These are phyloP conservation scores for Chrysolina haemoptera DNA, from an alignment of 2,888 invertebrate species.

Conservation along the genomic window DNA sequence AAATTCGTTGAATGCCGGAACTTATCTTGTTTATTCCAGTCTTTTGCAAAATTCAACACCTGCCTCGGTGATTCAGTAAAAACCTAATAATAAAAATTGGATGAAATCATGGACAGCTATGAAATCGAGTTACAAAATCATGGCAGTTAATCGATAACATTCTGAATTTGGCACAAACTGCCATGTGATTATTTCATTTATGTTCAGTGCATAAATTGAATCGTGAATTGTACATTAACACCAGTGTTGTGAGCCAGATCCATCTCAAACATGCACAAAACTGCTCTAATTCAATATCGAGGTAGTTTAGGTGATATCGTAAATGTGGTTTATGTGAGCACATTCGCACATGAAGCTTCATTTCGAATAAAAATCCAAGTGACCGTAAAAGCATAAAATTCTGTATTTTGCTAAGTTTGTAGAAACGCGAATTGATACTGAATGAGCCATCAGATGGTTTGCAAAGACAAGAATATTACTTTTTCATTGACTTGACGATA, in stretches of 20 bases:
- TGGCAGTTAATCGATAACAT: neutral
- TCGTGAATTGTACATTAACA: neutral
- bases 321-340: neutral
- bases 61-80: no score
- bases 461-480: no score
- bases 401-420: no score
- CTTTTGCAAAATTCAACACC: no score
- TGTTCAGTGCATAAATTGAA: neutral
- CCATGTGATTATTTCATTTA: slow-evolving; percentile 6
- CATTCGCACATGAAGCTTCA: neutral
- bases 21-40: no score
- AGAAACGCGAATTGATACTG: no score
- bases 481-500: no score
- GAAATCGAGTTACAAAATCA: slow-evolving; percentile 1
- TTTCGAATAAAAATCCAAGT: neutral
- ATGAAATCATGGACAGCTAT: no score
- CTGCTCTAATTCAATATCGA: neutral
- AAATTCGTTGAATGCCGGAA: no score
- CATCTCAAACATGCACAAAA: neutral
- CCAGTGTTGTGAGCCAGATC: neutral
- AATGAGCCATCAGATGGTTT: no score
- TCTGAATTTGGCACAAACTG: neutral
- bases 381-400: neutral
- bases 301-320: neutral
- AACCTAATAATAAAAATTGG: no score